Conservation (phyloP, 2,888 invertebrate species). For the Ormyrus labotus region DNA sequence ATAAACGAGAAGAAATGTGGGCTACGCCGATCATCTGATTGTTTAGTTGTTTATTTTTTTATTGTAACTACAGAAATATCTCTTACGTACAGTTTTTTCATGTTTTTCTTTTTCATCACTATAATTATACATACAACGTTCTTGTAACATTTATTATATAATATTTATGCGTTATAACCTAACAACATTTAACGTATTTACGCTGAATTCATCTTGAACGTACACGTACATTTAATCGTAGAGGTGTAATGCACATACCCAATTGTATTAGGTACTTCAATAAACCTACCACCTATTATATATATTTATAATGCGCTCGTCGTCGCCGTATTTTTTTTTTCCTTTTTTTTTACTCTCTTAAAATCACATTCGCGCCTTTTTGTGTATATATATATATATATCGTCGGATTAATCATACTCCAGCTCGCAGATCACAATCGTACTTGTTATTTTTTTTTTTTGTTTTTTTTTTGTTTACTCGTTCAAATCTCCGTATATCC, state of each 20-base stretch:
- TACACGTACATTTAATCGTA: constrained; percentile 58
- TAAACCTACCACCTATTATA: constrained; percentile 52
- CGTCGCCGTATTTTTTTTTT: not conserved
- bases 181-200: constrained; percentile 70
- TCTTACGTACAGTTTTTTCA: constrained; percentile 56
- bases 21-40: constrained; percentile 14
- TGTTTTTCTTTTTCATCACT: constrained; percentile 56
- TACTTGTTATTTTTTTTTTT: constrained; percentile 24
- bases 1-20: no score
- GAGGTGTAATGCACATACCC: constrained; percentile 47
- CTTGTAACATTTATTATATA: constrained; percentile 68
- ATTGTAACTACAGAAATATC: constrained; percentile 60
- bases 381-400: not conserved
- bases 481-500: not conserved
- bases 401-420: not conserved
- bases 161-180: constrained; percentile 65
- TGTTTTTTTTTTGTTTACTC: not conserved
- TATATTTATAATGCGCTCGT: constrained; percentile 42
- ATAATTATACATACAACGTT: constrained; percentile 69
- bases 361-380: constrained; percentile 15
- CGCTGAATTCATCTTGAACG: constrained; percentile 58
- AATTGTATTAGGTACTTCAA: constrained; percentile 56
- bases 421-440: constrained; percentile 41
- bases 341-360: constrained; percentile 32
- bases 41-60: constrained; percentile 57